phyloP scores from a whole-genome alignment of 1,140 invertebrate genomes.

The Notospermus geniculatus region DNA sequence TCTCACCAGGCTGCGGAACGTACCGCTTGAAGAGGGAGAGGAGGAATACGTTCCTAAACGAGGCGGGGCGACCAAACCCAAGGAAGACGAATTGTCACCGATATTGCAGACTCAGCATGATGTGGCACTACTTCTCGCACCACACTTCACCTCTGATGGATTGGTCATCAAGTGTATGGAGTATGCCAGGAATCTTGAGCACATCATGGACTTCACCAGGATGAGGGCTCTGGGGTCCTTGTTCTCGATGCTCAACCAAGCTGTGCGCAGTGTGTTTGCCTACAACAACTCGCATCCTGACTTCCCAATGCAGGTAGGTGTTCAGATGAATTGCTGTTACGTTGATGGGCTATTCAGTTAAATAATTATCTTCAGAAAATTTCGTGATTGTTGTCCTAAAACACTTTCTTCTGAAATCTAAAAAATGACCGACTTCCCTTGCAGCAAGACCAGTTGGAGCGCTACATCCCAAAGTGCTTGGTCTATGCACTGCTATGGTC shows the following conservation, averaged over 20 bases:
- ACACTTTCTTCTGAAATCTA: too few relatives aligned
- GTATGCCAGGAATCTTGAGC: slow-evolving; percentile 81
- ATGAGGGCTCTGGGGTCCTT: slow-evolving; percentile 90
- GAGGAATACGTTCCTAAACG: slow-evolving; percentile 55
- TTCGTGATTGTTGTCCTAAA: too few relatives aligned
- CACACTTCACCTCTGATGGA: slow-evolving; percentile 87
- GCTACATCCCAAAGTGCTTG: slow-evolving; percentile 87
- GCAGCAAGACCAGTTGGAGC: slow-evolving; percentile 84
- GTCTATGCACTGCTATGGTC: slow-evolving; percentile 95
- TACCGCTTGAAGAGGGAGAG: slow-evolving; percentile 89
- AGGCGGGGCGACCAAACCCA: slow-evolving; percentile 60
- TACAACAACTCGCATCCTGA: slow-evolving; percentile 93
- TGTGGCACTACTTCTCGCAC: slow-evolving; percentile 78
- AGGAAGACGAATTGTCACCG: slow-evolving; percentile 50
- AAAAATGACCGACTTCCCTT: slow-evolving; percentile 3
- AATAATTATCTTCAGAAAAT: neutral
- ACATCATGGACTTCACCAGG: slow-evolving; percentile 99
- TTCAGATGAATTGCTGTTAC: neutral
- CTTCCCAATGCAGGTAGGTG: slow-evolving; percentile 76
- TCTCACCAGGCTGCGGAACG: slow-evolving; percentile 77
- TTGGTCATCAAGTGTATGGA: slow-evolving; percentile 89
- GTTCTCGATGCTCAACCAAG: slow-evolving; percentile 97
- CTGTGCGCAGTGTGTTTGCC: slow-evolving; percentile 78
- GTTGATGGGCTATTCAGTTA: neutral
- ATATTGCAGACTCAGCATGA: slow-evolving; percentile 74